Evolutionary conservation across 2,888 invertebrate genomes (phyloP), one percentile per base, ranked within the genome.

Genomic region (Drosophila stalkeri): DNA sequence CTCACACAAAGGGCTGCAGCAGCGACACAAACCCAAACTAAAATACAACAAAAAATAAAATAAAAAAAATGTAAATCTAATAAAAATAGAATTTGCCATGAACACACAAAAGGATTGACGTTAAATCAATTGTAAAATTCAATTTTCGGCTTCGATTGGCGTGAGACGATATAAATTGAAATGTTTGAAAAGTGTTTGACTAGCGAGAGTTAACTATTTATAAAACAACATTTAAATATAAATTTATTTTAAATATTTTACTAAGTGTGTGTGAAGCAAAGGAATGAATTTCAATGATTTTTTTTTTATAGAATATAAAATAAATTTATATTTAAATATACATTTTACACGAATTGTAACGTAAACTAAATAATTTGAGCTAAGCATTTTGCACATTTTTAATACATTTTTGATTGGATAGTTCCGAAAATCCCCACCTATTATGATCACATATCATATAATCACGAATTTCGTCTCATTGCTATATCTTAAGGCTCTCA

Each of bases 1-100:
- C 9, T 49, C 12, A 8, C 23, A 16, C 31, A 60, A 66, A 61
- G 43, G 56, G 64, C n/a, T 16, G 11, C 27, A 78, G 74, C 68
- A 3, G 8, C 55, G 61, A 75, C 69, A 51, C 64, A 11, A 55
- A 37, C 75, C 75, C 0, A 18, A 7, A 3, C 2, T 2, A 27
- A 27, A 6, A 27, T 27, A 27, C 4, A 5, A 27, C 2, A 27
- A 27, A 27, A 3, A 27, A 27, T n/a, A 27, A 27, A 27, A 39
- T 2, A 39, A 46, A 35, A 39, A 39, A 41, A 47, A 52, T 55
- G 41, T 41, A 55, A 54, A 46, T 18, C 6, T 39, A 55, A 55
- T 39, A n/a, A 39, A 43, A 56, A 35, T 44, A 12, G 16, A 11
- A 27, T 59, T 37, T 9, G n/a, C 37, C 9, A 35, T 27, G n/a